A percentile compares a stretch with the other conserved stretches of the same genome.
phyloP scores from a whole-genome alignment of 2,797 vertebrate genomes.

The Monodelphis domestica region DNA sequence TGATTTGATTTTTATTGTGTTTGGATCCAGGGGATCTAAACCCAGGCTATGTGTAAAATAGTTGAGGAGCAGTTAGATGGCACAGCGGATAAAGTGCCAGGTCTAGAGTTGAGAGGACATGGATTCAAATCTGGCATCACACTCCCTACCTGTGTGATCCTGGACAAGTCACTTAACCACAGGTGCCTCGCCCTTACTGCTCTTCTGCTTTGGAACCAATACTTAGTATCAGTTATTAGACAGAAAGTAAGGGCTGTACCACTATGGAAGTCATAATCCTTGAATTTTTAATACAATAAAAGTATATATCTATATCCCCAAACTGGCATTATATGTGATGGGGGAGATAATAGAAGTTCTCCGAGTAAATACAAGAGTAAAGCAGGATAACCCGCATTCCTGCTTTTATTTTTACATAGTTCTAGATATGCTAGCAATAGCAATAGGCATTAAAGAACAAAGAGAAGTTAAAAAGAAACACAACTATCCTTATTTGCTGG shows the following conservation, averaged over 20 bases:
- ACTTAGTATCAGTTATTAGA: too few species aligned
- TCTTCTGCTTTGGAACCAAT: too few species aligned
- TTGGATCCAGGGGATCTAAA: background rate
- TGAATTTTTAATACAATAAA: background rate
- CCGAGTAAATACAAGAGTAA: background rate
- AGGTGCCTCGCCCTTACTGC: too few species aligned
- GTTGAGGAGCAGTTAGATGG: too few species aligned
- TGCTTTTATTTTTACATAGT: background rate
- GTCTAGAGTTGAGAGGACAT: too few species aligned
- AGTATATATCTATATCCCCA: background rate
- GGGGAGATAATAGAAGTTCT: background rate
- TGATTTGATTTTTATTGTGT: background rate
- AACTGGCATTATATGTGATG: background rate
- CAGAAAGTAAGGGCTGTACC: background rate
- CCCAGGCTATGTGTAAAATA: background rate
- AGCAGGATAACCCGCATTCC: background rate
- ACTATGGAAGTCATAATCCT: background rate
- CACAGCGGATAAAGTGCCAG: too few species aligned
- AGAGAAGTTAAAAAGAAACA: background rate
- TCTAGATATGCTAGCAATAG: background rate
- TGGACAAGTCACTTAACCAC: too few species aligned
- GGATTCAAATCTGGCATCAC: too few species aligned
- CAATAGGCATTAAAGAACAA: background rate
- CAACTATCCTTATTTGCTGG: background rate
- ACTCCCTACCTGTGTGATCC: too few species aligned